A percentile compares a stretch with the other conserved stretches of the same genome.
Conservation (phyloP, 2,113 vertebrate species). For the Orientallactaga bullata region DNA sequence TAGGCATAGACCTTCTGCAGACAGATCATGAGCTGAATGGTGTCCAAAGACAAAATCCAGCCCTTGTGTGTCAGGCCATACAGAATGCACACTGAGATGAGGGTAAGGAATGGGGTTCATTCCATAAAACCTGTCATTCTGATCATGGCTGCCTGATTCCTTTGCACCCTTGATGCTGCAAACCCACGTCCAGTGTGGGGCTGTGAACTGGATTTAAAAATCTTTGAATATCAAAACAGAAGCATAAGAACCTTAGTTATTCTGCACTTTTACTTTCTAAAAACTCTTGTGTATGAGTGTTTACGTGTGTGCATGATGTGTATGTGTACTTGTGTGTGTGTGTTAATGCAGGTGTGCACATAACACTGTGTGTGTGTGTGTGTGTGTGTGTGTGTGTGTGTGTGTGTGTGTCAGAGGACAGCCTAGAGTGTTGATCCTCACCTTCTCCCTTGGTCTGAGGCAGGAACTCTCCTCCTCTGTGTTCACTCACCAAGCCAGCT, state of each 20-base stretch:
- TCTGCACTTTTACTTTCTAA: background rate
- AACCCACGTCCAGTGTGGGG: background rate
- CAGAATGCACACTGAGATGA: slow-evolving; percentile 17
- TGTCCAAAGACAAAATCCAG: slow-evolving; percentile 62
- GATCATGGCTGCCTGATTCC: background rate
- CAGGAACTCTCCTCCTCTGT: too few species aligned
- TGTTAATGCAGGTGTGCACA: too few species aligned
- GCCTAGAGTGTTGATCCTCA: too few species aligned
- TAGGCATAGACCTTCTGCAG: background rate
- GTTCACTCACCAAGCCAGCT: too few species aligned
- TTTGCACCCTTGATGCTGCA: background rate
- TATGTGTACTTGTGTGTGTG: too few species aligned
- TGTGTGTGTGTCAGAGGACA: too few species aligned
- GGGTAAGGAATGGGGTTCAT: background rate
- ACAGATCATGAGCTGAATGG: slow-evolving; percentile 7
- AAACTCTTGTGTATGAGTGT: too few species aligned
- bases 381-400: too few species aligned
- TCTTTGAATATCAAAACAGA: background rate
- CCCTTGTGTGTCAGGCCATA: background rate
- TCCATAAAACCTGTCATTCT: background rate
- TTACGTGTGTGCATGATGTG: too few species aligned
- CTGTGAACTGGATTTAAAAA: fast-evolving
- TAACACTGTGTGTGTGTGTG: too few species aligned
- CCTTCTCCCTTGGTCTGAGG: too few species aligned
- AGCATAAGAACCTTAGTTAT: background rate